phyloP scores from a whole-genome alignment of 2,113 vertebrate genomes.

The Polypterus bichir region DNA sequence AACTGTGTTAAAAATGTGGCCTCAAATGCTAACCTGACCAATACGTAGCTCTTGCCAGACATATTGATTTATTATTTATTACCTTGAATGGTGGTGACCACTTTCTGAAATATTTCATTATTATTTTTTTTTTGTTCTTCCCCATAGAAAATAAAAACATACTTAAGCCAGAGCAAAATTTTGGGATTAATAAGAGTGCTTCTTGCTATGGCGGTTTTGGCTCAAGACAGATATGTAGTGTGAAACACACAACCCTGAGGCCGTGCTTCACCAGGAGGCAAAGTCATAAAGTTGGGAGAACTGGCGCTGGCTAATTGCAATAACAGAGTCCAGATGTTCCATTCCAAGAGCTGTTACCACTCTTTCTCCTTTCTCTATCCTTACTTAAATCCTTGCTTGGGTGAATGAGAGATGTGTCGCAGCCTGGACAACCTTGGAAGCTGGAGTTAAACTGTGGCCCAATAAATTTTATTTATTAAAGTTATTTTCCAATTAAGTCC shows the following conservation, averaged over 20 bases:
- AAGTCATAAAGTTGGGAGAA: constrained; percentile 4
- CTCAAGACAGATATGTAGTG: neutral
- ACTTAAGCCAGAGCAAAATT: too few species aligned
- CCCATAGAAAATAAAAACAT: too few species aligned
- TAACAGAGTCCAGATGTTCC: constrained; percentile 26
- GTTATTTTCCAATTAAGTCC: constrained; percentile 11
- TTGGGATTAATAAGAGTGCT: neutral
- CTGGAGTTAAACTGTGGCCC: constrained; percentile 7
- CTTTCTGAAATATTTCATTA: too few species aligned
- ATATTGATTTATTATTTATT: too few species aligned
- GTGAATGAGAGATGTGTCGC: constrained; percentile 9
- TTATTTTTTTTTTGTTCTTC: too few species aligned
- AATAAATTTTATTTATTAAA: constrained; percentile 23
- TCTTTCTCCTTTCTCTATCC: neutral
- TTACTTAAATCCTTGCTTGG: constrained; percentile 17
- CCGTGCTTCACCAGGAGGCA: neutral
- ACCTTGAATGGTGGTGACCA: too few species aligned
- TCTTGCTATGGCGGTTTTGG: neutral
- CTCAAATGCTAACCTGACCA: too few species aligned
- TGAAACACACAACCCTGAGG: neutral
- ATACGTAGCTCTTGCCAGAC: too few species aligned
- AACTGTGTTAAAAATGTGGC: too few species aligned
- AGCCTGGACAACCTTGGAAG: constrained; percentile 13
- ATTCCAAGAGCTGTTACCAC: constrained; percentile 8
- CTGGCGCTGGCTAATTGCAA: constrained; percentile 4